Conservation (phyloP, 92 coral and sea anemone species). For the Epizoanthus rinbou region DNA sequence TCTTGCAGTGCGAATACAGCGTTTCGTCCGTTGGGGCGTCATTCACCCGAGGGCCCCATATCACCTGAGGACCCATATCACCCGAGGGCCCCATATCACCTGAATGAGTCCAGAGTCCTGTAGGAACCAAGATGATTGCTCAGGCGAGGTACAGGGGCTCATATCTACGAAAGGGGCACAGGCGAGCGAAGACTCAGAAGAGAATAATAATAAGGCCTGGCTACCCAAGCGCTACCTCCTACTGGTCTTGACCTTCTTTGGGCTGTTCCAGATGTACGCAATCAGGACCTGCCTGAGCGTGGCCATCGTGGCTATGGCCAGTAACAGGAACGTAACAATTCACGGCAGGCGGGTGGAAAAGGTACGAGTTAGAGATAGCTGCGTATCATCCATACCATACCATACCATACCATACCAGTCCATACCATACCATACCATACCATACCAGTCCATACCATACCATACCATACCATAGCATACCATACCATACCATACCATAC, state of each 20-base stretch:
- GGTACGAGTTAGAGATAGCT: conserved; percentile 14
- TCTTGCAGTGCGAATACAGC: no score
- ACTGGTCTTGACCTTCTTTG: conserved; percentile 59
- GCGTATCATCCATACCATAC: no score
- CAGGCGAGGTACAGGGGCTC: conserved; percentile 6
- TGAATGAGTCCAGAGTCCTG: conserved; percentile 17
- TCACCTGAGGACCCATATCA: not conserved
- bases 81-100: no score
- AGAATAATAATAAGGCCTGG: not conserved
- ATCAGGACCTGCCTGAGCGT: conserved; percentile 75
- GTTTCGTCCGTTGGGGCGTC: no score
- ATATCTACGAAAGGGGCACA: not conserved
- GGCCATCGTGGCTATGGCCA: conserved; percentile 81
- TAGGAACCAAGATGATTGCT: conserved; percentile 1
- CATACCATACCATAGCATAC: no score
- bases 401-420: no score
- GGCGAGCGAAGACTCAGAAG: not conserved
- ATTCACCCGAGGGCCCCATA: no score
- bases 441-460: no score
- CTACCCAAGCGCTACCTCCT: conserved; percentile 70
- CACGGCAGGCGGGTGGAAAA: conserved; percentile 37
- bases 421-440: no score
- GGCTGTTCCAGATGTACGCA: conserved; percentile 77
- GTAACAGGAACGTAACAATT: conserved; percentile 41
- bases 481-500: no score